Evolutionary conservation across 2,888 invertebrate genomes (phyloP).

Genomic region (Cephus spinipes): DNA sequence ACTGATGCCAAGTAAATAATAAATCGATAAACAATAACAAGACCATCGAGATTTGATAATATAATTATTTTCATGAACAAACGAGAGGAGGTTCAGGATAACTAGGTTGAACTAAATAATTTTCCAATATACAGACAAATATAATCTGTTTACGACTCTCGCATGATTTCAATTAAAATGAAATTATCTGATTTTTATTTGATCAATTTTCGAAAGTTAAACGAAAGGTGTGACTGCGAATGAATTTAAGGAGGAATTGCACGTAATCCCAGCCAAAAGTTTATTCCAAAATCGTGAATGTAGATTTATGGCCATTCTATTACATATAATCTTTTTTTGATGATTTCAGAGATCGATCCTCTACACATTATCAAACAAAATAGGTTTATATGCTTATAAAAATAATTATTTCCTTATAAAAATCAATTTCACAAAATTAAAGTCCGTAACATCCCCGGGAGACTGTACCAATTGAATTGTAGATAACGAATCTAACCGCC

Average conservation of each 20-base stretch:
- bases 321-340: too few species aligned
- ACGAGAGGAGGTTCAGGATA: background rate
- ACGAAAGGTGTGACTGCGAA: background rate
- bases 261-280: too few species aligned
- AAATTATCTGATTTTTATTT: background rate
- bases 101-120: background rate
- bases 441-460: too few species aligned
- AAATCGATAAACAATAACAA: background rate
- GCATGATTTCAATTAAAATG: background rate
- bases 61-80: background rate
- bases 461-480: too few species aligned
- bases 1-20: background rate
- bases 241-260: background rate
- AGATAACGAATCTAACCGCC: too few species aligned
- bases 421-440: too few species aligned
- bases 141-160: background rate
- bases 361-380: too few species aligned
- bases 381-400: too few species aligned
- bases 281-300: too few species aligned
- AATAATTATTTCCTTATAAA: too few species aligned
- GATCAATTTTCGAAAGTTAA: background rate
- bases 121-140: background rate
- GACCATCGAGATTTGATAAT: background rate
- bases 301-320: too few species aligned
- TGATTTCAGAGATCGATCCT: too few species aligned